Evolutionary conservation across 2,888 invertebrate genomes (phyloP).

Genomic region (Pharmacophagus antenor): DNA sequence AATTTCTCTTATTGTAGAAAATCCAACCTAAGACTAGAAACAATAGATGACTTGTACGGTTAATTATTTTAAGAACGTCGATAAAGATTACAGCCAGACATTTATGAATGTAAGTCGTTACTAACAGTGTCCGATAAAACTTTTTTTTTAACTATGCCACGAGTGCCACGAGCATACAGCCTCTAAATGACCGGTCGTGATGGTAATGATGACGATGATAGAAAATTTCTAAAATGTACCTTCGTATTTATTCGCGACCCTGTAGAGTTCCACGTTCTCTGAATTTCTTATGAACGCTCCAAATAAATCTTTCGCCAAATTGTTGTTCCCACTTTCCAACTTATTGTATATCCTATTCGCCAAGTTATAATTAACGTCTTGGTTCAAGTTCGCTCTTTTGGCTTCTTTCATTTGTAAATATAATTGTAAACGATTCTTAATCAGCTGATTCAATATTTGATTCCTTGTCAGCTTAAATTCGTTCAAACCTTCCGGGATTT

Average conservation of each 20-base stretch:
- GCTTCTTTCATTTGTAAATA: constrained; percentile 54
- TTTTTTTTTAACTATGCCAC: too few relatives aligned
- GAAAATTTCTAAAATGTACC: constrained; percentile 18
- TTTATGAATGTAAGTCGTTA: too few relatives aligned
- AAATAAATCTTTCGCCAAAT: constrained; percentile 60
- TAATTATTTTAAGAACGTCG: too few relatives aligned
- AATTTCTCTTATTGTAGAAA: background rate
- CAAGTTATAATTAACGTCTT: constrained; percentile 55
- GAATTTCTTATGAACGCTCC: constrained; percentile 50
- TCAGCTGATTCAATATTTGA: constrained; percentile 60
- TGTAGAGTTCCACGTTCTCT: constrained; percentile 26
- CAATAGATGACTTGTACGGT: background rate
- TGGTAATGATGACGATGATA: too few relatives aligned
- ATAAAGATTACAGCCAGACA: too few relatives aligned
- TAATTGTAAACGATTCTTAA: constrained; percentile 55
- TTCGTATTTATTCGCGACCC: constrained; percentile 5
- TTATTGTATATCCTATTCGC: constrained; percentile 54
- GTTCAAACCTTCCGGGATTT: constrained; percentile 26
- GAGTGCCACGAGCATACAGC: too few relatives aligned
- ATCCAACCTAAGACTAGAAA: background rate
- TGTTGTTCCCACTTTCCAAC: constrained; percentile 53
- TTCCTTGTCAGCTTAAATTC: constrained; percentile 51
- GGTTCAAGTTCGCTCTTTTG: constrained; percentile 36
- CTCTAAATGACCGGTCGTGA: too few relatives aligned
- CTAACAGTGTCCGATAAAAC: too few relatives aligned